These are phyloP conservation scores for Antedon mediterranea DNA, from an alignment of 53 echinoderm and acorn worm genomes.

Conservation along the genomic window DNA sequence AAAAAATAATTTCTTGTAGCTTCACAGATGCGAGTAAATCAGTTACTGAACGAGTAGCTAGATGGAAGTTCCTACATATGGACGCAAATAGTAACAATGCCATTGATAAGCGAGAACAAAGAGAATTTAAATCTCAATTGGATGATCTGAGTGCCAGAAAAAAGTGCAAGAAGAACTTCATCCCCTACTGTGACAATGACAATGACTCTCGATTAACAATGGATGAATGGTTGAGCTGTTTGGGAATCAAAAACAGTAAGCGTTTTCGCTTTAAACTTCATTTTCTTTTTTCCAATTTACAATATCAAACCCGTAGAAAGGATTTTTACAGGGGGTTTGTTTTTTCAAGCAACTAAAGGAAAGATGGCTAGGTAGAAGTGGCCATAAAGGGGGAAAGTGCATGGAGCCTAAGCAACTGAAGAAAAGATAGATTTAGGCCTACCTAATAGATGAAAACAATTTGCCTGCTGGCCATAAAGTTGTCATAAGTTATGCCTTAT, in stretches of 20 bases:
- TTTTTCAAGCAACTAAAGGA: no score
- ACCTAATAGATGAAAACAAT: no score
- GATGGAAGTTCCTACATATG: constrained; percentile 81
- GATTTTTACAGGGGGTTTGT: no score
- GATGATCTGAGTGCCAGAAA: constrained; percentile 44
- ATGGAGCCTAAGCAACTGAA: no score
- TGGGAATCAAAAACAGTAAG: constrained; percentile 62
- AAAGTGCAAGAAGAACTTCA: constrained; percentile 70
- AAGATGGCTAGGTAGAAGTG: no score
- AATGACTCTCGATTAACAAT: constrained; percentile 36
- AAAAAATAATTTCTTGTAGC: not conserved
- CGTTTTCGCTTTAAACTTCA: no score
- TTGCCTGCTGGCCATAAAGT: no score
- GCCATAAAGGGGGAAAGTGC: no score
- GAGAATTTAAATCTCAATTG: constrained; percentile 31
- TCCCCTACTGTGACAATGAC: constrained; percentile 62
- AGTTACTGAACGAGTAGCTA: constrained; percentile 31
- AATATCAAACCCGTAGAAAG: no score
- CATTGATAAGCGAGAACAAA: constrained; percentile 47
- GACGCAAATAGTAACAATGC: constrained; percentile 57
- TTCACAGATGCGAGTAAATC: not conserved
- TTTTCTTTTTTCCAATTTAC: no score
- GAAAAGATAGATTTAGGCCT: no score
- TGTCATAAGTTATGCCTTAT: no score
- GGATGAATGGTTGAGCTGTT: constrained; percentile 75